phyloP scores from a whole-genome alignment of 1,140 invertebrate species.

The Hydropsyche tenuis region DNA sequence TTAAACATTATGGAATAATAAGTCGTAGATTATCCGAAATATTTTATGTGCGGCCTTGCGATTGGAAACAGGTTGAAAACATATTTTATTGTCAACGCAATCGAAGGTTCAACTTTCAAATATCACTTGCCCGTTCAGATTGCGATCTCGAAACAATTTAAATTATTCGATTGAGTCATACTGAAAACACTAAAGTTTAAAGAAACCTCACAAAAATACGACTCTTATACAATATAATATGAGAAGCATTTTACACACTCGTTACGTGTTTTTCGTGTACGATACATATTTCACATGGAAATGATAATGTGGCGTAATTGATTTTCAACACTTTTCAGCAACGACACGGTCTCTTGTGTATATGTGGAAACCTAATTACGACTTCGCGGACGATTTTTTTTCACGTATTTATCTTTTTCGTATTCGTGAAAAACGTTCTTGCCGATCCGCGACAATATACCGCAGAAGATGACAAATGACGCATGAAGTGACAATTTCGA shows the following conservation, averaged over 20 bases:
- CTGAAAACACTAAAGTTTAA: too few relatives aligned
- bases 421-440: slow-evolving; percentile 14
- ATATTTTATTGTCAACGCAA: slow-evolving; percentile 8
- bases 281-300: too few relatives aligned
- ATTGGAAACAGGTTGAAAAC: slow-evolving; percentile 6
- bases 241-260: too few relatives aligned
- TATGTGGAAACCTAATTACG: slow-evolving; percentile 10
- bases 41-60: not conserved
- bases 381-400: not conserved
- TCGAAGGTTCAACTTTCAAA: slow-evolving; percentile 19
- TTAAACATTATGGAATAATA: too few relatives aligned
- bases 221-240: too few relatives aligned
- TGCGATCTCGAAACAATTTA: not conserved
- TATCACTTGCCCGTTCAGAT: slow-evolving; percentile 1
- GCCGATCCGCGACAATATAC: slow-evolving; percentile 16
- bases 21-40: too few relatives aligned
- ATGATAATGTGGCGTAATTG: too few relatives aligned
- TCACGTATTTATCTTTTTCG: not conserved
- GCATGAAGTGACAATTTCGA: slow-evolving; percentile 38
- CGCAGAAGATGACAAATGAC: slow-evolving; percentile 34
- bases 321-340: too few relatives aligned
- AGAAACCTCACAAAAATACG: too few relatives aligned
- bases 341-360: too few relatives aligned
- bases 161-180: too few relatives aligned
- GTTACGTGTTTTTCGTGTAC: too few relatives aligned